phyloP scores from a whole-genome alignment of 1,140 invertebrate genomes.

The Hycleus phaleratus region DNA sequence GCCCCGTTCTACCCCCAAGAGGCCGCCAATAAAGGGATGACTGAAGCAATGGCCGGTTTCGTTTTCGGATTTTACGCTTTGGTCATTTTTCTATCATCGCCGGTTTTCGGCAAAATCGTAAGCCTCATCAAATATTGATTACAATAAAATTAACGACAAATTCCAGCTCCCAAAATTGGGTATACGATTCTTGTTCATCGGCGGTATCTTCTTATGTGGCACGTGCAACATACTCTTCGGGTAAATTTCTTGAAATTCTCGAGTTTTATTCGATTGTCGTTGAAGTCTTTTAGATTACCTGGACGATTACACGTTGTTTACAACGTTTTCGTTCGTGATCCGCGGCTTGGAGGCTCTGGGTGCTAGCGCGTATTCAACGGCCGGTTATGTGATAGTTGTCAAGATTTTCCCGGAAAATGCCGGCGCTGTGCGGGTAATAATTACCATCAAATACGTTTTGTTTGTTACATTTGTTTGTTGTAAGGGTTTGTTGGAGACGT shows the following conservation, averaged over 20 bases:
- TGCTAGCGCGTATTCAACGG: constrained; percentile 63
- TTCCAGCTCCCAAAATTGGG: constrained; percentile 56
- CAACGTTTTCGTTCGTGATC: constrained; percentile 60
- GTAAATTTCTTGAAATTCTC: constrained; percentile 37
- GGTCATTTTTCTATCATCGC: constrained; percentile 60
- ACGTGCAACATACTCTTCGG: constrained; percentile 58
- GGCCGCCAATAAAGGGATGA: constrained; percentile 55
- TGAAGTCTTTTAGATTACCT: constrained; percentile 9
- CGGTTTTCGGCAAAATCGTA: constrained; percentile 64
- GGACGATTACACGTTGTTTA: constrained; percentile 56
- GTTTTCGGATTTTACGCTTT: constrained; percentile 68
- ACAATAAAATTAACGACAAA: neutral
- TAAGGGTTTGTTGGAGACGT: constrained; percentile 66
- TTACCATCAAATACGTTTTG: constrained; percentile 4
- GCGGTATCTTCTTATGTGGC: constrained; percentile 55
- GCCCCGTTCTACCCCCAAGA: constrained; percentile 68
- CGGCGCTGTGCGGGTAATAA: constrained; percentile 58
- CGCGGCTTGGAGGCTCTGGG: constrained; percentile 65
- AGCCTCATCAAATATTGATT: constrained; percentile 35
- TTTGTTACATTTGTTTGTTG: constrained; percentile 16
- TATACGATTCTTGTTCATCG: constrained; percentile 55
- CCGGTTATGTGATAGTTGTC: constrained; percentile 67
- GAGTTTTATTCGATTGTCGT: no score
- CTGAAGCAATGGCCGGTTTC: constrained; percentile 56
- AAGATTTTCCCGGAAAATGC: constrained; percentile 67